Evolutionary conservation across 2,888 invertebrate species (phyloP), one percentile per base, ranked within the genome.

Genomic region (Ecliptopera silaceata): DNA sequence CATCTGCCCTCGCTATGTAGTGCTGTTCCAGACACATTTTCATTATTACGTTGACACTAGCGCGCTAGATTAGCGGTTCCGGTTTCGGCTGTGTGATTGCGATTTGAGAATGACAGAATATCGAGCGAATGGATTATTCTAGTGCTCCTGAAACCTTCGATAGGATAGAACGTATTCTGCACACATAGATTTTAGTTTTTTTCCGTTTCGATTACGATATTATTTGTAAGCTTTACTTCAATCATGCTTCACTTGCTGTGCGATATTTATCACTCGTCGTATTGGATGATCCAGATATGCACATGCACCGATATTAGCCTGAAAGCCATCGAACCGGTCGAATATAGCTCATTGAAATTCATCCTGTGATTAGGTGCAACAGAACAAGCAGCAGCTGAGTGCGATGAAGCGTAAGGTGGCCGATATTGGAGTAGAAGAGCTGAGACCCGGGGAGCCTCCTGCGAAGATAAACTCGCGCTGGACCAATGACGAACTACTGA

Each of bases 331-430:
- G 26, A 31, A 18, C 8, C 26, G n/a, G 39, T n/a, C 17, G 18
- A 39, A 18, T 15, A 13, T 36, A 17, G 34, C 11, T 15, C 26
- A 22, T 13, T 61, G n/a, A 59, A 29, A 5, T 44, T 17, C 12
- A 31, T 15, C 31, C 44, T 66, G 13, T 55, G 48, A 59, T 66
- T 72, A 98, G 98, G 97, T 99, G 54, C 99, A 99, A 86, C 95
- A 95, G 69, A 98, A 98, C 86, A 98, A 98, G 79, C 98, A 98
- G 84, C 94, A 95, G 75, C 93, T 98, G 65, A 97, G 97, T 76
- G 94, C 96, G 42, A 91, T 97, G 78, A 97, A 97, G 82, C 94
- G 96, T 56, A 97, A 97, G 85, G 95, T 91, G 91, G 71, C 92
- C 82, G 90, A 90, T 53, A 63, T 81, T 1, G 89, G 89, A 0